Evolutionary conservation across 2,797 vertebrate genomes (phyloP), one percentile per base, ranked within the genome.

Genomic region (Paguma larvata): DNA sequence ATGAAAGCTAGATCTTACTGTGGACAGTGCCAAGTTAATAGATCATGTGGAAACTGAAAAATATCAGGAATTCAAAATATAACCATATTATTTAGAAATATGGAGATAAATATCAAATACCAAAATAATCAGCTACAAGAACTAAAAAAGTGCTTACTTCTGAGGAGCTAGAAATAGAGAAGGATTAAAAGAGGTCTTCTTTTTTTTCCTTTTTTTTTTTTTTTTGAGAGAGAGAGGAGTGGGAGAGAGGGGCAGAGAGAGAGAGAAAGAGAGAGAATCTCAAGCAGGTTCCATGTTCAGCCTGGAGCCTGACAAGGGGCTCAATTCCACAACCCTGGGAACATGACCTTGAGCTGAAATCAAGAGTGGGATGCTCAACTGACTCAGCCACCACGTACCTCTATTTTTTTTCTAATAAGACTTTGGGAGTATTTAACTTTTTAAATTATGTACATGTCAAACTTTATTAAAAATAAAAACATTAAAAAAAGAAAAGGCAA

Each of bases 401-500:
- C 56, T 59, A 59, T 59, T 59, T 53, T 88, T 72, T 41, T 72
- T 38, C 79, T 89, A 56, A 56, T 48, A 56, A 88, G 44, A 1
- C 73, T 68, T 89, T 85, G 56, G 27, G 80, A 89, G 16, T 89
- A 38, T 83, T 85, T 95, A 68, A 75, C 80, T 89, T 34, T 96
- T 93, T 82, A 82, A 87, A 62, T 75, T 77, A 77, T 32, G 34
- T 72, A 46, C 23, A 44, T 75, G 19, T 62, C 51, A 53, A 44
- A 78, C 38, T 70, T 78, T 70, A 70, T 70, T 83, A 51, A 78
- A 87, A 86, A 38, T 86, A 67, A 73, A 91, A 73, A n/a, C 30
- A 62, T 88, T 80, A 25, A 56, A 79, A 56, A 63, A 53, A 32
- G 38, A 73, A 82, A 46, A 92, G 14, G 44, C 51, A 85, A 46